Base-by-base conservation (phyloP, 2,888 invertebrate genomes). In the Campoletis raptor region DNA sequence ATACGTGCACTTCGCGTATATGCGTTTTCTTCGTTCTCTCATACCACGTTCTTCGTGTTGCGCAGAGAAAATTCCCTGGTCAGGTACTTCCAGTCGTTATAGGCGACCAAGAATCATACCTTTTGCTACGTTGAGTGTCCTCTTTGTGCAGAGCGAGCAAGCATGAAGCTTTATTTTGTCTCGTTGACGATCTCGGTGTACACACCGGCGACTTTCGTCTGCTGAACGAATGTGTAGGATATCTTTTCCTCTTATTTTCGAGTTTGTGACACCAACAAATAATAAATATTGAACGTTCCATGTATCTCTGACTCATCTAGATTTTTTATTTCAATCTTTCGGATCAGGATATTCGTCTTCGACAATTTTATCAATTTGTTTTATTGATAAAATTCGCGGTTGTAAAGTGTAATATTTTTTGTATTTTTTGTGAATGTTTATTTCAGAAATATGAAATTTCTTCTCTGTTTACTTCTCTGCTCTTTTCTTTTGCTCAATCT, bases 151-250 rank as follows among this genome's bases (percentile, higher is more conserved):
- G 36, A 67, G 36, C 12, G 36, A 61, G 69, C 70, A 57, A 61
- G n/a, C 61, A 42, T n/a, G 42, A 21, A 45, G 42, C 52, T 74
- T 81, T 85, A 85, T 85, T 76, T 85, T 77, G 37, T 64, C 45
- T 45, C 61, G 48, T 52, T 24, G 61, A 72, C 76, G 70, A 70
- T 76, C 24, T 8, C 52, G 66, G 54, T 18, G 48, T n/a, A 37
- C 79, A 70, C 64, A 30, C 18, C 45, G 21, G 40, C 40, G 12
- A 61, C 10, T 21, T 48, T 15, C n/a, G 40, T 10, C 36, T 66
- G 64, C 12, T 18, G 21, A 37, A 67, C 67, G 66, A 21, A 21
- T 24, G 9, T 37, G 52, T 15, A 48, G 42, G 8, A 36, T 6
- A 1, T 45, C 9, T 54, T 36, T 37, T 78, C 40, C 48, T 30